Evolutionary conservation across 2,113 vertebrate species (phyloP).

Genomic region (Pionites leucogaster): DNA sequence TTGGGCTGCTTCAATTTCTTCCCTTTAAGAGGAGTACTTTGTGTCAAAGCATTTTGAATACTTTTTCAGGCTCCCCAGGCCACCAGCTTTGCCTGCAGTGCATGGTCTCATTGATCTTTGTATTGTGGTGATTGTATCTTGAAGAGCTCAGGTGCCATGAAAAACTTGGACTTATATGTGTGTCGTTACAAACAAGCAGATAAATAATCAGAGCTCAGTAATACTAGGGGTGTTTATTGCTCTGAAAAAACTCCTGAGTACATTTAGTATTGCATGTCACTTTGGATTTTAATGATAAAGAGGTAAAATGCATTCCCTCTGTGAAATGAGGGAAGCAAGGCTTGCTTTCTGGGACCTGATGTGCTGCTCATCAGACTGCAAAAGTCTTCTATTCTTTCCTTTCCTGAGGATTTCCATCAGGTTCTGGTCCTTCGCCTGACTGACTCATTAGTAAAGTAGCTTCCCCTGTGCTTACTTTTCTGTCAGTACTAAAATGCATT

Average conservation of each 20-base stretch:
- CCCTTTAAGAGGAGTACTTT: not conserved
- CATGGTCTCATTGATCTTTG: not conserved
- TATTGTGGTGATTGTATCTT: not conserved
- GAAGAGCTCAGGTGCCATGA: not conserved
- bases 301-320: not conserved
- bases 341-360: not conserved
- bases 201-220: not conserved
- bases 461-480: not conserved
- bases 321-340: not conserved
- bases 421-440: not conserved
- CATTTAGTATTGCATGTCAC: not conserved
- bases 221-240: not conserved
- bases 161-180: not conserved
- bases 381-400: not conserved
- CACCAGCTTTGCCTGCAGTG: not conserved
- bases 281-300: not conserved
- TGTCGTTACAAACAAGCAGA: not conserved
- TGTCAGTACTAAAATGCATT: not conserved
- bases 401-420: not conserved
- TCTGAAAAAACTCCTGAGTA: not conserved
- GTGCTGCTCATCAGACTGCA: not conserved
- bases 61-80: not conserved
- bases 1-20: not conserved
- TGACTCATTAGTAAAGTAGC: not conserved
- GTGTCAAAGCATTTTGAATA: not conserved